These are phyloP conservation scores for Stomatorhinus walkeri DNA, from an alignment of 2,797 vertebrate species.

Conservation along the genomic window DNA sequence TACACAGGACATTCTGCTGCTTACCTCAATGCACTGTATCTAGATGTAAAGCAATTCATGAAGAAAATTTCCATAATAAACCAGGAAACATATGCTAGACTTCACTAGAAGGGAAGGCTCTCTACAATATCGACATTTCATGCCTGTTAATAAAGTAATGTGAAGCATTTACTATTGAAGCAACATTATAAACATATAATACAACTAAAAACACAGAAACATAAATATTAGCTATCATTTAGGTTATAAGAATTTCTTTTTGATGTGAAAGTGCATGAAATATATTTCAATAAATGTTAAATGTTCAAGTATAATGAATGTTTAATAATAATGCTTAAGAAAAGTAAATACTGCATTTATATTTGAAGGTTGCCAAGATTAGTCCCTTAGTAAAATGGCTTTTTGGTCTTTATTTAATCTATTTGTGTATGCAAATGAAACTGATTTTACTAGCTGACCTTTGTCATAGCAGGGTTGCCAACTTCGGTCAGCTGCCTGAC, in stretches of 20 bases:
- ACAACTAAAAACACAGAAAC: not conserved
- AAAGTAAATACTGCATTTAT: not conserved
- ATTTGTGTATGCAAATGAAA: not conserved
- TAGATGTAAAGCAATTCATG: not conserved
- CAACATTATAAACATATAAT: not conserved
- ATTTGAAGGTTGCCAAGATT: not conserved
- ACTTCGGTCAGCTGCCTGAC: not conserved
- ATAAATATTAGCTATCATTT: not conserved
- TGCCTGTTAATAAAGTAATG: not conserved
- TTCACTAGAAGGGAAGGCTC: not conserved
- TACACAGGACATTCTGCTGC: not conserved
- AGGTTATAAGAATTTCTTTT: not conserved
- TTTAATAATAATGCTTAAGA: not conserved
- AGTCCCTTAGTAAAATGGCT: not conserved
- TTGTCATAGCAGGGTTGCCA: not conserved
- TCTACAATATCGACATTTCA: not conserved
- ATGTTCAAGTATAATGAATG: not conserved
- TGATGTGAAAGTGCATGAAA: not conserved
- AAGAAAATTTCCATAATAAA: not conserved
- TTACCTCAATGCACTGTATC: not conserved
- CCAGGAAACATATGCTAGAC: not conserved
- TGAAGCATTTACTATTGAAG: not conserved
- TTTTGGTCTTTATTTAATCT: not conserved
- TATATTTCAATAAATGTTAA: not conserved
- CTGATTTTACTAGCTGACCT: constrained; percentile 4